phyloP scores from a whole-genome alignment of 2,113 vertebrate species.

The Indicator maculatus region DNA sequence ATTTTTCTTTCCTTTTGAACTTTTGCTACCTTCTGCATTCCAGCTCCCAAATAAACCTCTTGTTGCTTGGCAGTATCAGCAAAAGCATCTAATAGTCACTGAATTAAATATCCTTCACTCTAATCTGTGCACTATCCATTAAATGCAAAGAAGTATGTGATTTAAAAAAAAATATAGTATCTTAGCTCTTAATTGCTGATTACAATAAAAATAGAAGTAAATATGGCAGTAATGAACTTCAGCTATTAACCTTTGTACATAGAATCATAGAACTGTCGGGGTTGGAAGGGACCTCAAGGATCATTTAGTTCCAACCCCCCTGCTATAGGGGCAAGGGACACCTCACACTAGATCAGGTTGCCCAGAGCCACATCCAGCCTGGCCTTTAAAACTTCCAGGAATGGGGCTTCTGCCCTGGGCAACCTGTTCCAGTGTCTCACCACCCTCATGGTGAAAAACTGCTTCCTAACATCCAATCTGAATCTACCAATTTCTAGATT shows the following conservation, averaged over 20 bases:
- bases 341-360: too few relatives aligned
- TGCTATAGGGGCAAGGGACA: too few relatives aligned
- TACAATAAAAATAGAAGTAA: not conserved
- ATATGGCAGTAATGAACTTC: not conserved
- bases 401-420: too few relatives aligned
- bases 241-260: not conserved
- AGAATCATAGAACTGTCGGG: too few relatives aligned
- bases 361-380: too few relatives aligned
- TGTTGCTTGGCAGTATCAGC: constrained; percentile 42
- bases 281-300: too few relatives aligned
- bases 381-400: too few relatives aligned
- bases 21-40: constrained; percentile 60
- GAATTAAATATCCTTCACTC: constrained; percentile 8
- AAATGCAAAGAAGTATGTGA: not conserved
- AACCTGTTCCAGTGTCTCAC: too few relatives aligned
- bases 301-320: too few relatives aligned
- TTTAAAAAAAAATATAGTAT: not conserved
- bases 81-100: not conserved
- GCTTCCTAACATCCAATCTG: too few relatives aligned
- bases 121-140: not conserved
- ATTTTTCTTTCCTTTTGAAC: constrained; percentile 24
- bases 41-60: constrained; percentile 38
- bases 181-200: not conserved
- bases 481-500: too few relatives aligned
- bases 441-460: too few relatives aligned